Percentiles rank a stretch among this genome's conserved stretches.
Conservation (phyloP, 2,113 vertebrate genomes). For the Indri indri region DNA sequence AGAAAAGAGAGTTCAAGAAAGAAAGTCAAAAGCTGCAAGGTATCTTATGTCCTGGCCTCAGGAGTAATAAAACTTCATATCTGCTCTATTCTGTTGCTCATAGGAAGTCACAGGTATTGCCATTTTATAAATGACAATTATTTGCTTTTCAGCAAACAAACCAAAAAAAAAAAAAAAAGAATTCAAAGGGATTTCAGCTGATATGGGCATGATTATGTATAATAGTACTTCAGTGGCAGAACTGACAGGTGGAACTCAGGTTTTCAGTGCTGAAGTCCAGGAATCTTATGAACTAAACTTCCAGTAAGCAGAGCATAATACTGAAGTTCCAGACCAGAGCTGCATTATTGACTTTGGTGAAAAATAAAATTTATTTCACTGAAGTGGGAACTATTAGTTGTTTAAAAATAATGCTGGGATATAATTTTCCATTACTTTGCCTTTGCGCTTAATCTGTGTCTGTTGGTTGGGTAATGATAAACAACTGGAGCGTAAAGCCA, state of each 20-base stretch:
- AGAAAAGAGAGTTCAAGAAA: background rate
- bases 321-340: background rate
- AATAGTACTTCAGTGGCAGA: background rate
- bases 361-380: constrained; percentile 31
- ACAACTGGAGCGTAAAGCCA: background rate
- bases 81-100: background rate
- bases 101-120: background rate
- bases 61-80: background rate
- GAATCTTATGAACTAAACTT: constrained; percentile 10
- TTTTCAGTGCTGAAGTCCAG: constrained; percentile 2
- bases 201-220: background rate
- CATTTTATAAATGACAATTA: background rate
- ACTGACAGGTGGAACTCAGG: background rate
- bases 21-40: background rate
- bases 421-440: constrained; percentile 43
- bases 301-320: background rate
- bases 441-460: background rate
- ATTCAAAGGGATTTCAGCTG: background rate
- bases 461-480: constrained; percentile 36
- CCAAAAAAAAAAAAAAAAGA: background rate
- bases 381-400: background rate
- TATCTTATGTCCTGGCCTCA: background rate
- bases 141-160: constrained; percentile 10
- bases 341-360: constrained; percentile 22
- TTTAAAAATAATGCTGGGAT: constrained; percentile 34